phyloP scores from a whole-genome alignment of 2,888 invertebrate genomes.

The Seira musarum region DNA sequence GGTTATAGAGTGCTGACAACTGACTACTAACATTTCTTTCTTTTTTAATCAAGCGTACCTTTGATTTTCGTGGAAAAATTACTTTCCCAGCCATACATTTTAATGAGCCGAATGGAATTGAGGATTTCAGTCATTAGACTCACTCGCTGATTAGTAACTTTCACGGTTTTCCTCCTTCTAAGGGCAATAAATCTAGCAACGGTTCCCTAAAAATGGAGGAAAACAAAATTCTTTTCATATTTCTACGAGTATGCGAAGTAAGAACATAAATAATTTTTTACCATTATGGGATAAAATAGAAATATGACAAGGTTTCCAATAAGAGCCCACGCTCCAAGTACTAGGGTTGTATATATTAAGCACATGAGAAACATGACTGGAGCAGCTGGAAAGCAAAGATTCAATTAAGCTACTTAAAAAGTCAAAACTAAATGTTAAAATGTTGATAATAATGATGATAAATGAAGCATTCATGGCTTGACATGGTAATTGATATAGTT shows the following conservation, averaged over 20 bases:
- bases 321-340: conserved; percentile 73
- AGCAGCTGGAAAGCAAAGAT: conserved; percentile 68
- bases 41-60: conserved; percentile 66
- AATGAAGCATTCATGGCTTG: background rate
- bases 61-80: conserved; percentile 73
- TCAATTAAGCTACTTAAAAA: conserved; percentile 20
- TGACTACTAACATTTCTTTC: too few relatives aligned
- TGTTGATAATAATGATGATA: conserved; percentile 11
- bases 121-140: conserved; percentile 75
- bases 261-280: conserved; percentile 67
- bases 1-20: too few relatives aligned
- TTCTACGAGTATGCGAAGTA: background rate
- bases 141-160: conserved; percentile 71
- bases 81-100: conserved; percentile 77
- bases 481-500: too few relatives aligned
- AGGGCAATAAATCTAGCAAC: conserved; percentile 71
- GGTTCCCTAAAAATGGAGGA: conserved; percentile 68
- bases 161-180: conserved; percentile 71
- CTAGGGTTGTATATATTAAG: conserved; percentile 72
- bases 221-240: conserved; percentile 16
- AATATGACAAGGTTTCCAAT: conserved; percentile 72
- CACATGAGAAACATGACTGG: conserved; percentile 72
- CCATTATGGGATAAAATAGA: conserved; percentile 73
- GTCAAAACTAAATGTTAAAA: too few relatives aligned
- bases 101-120: conserved; percentile 75